Percentiles rank a stretch among this genome's conserved stretches.
Conservation (phyloP, 2,113 vertebrate genomes). For the Boulengeromyrus knoepffleri region DNA sequence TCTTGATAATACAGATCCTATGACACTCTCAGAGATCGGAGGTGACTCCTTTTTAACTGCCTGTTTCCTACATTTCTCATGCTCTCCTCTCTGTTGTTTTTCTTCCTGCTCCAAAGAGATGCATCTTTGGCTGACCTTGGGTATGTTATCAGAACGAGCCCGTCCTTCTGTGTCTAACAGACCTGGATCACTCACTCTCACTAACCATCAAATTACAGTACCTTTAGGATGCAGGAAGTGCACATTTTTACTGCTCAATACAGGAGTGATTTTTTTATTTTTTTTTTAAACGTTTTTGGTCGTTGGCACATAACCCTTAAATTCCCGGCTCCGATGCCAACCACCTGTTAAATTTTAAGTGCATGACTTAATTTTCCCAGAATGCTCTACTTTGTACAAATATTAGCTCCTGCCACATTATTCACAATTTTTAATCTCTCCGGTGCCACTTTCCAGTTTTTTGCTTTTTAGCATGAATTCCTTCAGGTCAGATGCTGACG, state of each 20-base stretch:
- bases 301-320: background rate
- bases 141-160: constrained; percentile 43
- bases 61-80: background rate
- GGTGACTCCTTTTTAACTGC: background rate
- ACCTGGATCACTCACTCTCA: background rate
- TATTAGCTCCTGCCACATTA: background rate
- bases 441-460: background rate
- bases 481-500: background rate
- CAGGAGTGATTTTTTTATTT: background rate
- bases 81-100: constrained; percentile 29
- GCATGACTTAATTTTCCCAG: background rate
- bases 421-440: background rate
- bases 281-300: background rate
- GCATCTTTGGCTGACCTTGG: constrained; percentile 51
- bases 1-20: background rate
- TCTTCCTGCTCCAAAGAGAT: constrained; percentile 38
- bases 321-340: background rate
- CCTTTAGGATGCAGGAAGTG: constrained; percentile 3
- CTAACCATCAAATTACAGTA: background rate
- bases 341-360: background rate
- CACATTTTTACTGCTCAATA: background rate
- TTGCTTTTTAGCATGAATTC: background rate
- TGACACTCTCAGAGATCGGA: background rate
- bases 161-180: constrained; percentile 21
- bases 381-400: background rate